Percentiles rank a stretch among this genome's conserved stretches.
Evolutionary conservation across 2,797 vertebrate genomes (phyloP).

Genomic region (Forpus xanthops): DNA sequence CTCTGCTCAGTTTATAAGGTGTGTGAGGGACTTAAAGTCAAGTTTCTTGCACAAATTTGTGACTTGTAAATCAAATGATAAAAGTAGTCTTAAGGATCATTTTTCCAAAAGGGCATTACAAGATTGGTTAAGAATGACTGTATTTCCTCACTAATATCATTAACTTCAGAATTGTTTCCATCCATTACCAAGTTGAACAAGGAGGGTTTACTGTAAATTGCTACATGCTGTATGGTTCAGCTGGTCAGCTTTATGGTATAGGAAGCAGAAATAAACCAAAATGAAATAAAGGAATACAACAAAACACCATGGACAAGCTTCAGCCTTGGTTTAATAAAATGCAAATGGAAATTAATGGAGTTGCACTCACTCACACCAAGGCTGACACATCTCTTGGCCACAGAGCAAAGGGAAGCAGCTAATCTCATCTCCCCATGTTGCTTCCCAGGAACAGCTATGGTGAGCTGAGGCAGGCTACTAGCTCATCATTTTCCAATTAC

Average conservation of each 20-base stretch:
- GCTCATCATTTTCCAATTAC: background rate
- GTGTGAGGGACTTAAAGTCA: slow-evolving; percentile 65
- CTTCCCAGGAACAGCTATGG: background rate
- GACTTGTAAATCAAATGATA: slow-evolving; percentile 67
- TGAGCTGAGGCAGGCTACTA: background rate
- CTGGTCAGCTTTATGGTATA: background rate
- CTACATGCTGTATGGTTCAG: background rate
- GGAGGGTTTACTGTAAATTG: slow-evolving; percentile 22
- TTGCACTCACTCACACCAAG: background rate
- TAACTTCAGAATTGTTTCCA: slow-evolving; percentile 64
- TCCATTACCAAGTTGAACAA: slow-evolving; percentile 17
- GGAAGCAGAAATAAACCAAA: slow-evolving; percentile 2
- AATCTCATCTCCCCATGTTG: background rate
- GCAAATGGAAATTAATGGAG: background rate
- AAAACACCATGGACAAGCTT: background rate
- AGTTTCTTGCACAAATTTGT: slow-evolving; percentile 61
- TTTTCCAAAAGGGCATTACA: slow-evolving; percentile 64
- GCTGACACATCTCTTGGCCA: background rate
- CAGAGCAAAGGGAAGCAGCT: background rate
- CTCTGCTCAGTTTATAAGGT: slow-evolving; percentile 70
- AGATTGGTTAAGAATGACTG: slow-evolving; percentile 62
- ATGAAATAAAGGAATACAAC: slow-evolving; percentile 1
- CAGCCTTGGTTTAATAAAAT: background rate
- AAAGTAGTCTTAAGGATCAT: slow-evolving; percentile 52
- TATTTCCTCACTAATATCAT: slow-evolving; percentile 66